A percentile compares a stretch with the other conserved stretches of the same genome.
These are phyloP conservation scores for Phyllotreta cruciferae DNA, from an alignment of 2,888 invertebrate genomes.

Conservation along the genomic window DNA sequence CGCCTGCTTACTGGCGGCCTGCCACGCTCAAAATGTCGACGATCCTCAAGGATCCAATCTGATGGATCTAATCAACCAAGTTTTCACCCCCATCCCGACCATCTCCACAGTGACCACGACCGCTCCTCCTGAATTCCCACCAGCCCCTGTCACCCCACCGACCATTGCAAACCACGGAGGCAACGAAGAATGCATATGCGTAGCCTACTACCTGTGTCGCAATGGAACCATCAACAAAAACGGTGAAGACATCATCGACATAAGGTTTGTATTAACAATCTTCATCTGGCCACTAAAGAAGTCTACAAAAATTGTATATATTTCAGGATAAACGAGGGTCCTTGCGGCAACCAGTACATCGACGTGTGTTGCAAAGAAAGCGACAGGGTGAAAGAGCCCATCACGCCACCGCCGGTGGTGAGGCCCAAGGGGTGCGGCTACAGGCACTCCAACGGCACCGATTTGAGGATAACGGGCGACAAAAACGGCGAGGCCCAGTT, in stretches of 20 bases:
- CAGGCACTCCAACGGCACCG: conserved; percentile 75
- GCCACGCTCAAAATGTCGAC: too few species aligned
- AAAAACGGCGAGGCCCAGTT: conserved; percentile 74
- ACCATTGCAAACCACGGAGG: conserved; percentile 21
- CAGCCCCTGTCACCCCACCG: too few species aligned
- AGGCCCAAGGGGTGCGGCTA: conserved; percentile 70
- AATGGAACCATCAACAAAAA: conserved; percentile 72
- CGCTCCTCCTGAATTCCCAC: too few species aligned
- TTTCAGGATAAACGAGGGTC: conserved; percentile 46
- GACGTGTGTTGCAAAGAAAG: conserved; percentile 65
- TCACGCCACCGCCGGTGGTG: conserved; percentile 45
- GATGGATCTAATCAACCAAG: too few species aligned
- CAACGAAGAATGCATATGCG: conserved; percentile 69
- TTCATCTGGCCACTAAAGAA: too few species aligned
- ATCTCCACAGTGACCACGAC: too few species aligned
- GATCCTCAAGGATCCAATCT: too few species aligned
- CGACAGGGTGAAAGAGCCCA: conserved; percentile 45
- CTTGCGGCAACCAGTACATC: conserved; percentile 61
- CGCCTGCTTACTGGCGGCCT: too few species aligned
- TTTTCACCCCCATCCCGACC: too few species aligned
- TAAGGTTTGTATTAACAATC: conserved; percentile 67
- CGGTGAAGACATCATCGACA: conserved; percentile 78
- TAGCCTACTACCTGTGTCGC: conserved; percentile 79
- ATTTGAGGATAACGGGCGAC: conserved; percentile 73
- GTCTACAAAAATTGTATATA: too few species aligned